Base-by-base conservation (phyloP, 1,140 invertebrate genomes). In the Halyomorpha halys region DNA sequence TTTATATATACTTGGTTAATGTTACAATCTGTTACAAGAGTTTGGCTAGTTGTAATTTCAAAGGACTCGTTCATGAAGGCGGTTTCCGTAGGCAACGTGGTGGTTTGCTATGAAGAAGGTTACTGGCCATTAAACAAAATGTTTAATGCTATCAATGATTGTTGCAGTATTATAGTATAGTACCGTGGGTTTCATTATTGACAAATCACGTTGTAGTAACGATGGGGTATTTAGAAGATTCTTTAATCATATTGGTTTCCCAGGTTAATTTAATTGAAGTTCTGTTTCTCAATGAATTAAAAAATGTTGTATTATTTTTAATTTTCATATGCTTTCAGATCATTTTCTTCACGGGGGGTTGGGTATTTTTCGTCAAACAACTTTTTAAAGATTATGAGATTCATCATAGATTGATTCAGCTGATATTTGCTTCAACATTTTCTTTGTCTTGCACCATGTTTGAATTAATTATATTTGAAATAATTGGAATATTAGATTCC, bases 391-490 rank as follows among this genome's bases (percentile, higher is more conserved):
- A 99, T 75, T 99, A 99, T 82, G 97, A 99, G 81, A 91, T 97
- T 2, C 90, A 96, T 73, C 92, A 98, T 74, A 83, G 85, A 66
- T 77, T 94, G 54, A 94, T 99, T 9, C 91, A 98, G 74, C 76
- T 98, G 3, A 93, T 98, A 71, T 99, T 99, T 76, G 97, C 95
- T 0, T 82, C 90, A 8, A 99, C 95, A 47, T 97, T 99, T 76
- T 89, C 97, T 6, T 76, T 99, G 3, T 99, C 96, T 16, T 98
- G 97, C 74, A 97, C 94, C 6, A 97, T 99, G 92, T 99, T 99
- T 78, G 97, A 99, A 75, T 79, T 99, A 25, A 98, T 99, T 66
- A 99, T 99, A 74, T 99, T 99, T 81, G 97, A 99, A 81, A 99
- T 99, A 72, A 78, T 98, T 60, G 95, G 89, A 51, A 83, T 97